Conservation (phyloP, 2,888 invertebrate species). For the Tethea ocularis region DNA sequence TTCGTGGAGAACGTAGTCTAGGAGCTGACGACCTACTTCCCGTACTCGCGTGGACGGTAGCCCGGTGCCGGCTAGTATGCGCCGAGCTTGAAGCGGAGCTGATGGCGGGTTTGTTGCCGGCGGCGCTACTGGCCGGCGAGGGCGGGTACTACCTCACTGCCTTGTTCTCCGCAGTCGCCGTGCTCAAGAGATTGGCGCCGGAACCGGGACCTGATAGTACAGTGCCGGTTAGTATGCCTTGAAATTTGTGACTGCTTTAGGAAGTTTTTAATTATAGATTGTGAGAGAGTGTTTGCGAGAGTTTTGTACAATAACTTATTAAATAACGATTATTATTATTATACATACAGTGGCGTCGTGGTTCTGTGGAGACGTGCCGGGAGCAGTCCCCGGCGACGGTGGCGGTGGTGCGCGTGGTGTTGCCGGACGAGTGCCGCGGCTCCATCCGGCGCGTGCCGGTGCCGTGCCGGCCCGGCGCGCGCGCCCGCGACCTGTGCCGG, state of each 20-base stretch:
- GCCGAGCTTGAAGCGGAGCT: conserved; percentile 98
- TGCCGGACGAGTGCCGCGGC: conserved; percentile 97
- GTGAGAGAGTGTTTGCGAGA: too few species aligned
- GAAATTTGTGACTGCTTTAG: not conserved
- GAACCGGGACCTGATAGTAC: conserved; percentile 64
- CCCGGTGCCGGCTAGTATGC: conserved; percentile 94
- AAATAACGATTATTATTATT: too few species aligned
- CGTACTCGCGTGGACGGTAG: conserved; percentile 95
- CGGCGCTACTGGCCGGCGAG: conserved; percentile 94
- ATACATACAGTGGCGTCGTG: conserved; percentile 84
- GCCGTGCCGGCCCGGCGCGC: conserved; percentile 96
- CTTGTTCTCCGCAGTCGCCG: conserved; percentile 95
- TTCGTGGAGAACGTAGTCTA: conserved; percentile 87
- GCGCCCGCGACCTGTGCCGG: conserved; percentile 95
- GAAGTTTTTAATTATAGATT: not conserved
- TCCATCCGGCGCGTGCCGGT: conserved; percentile 95
- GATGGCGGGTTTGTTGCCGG: conserved; percentile 97
- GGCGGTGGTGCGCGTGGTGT: conserved; percentile 92
- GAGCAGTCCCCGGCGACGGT: conserved; percentile 61
- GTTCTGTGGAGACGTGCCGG: conserved; percentile 63
- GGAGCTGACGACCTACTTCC: conserved; percentile 96
- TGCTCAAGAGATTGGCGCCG: conserved; percentile 88
- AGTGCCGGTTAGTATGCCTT: conserved; percentile 62
- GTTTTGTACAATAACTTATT: too few species aligned
- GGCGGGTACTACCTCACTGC: conserved; percentile 98